Base-by-base conservation (phyloP, 30 jellyfish, hydroid and myxozoan species). In the Cassiopea andromeda region DNA sequence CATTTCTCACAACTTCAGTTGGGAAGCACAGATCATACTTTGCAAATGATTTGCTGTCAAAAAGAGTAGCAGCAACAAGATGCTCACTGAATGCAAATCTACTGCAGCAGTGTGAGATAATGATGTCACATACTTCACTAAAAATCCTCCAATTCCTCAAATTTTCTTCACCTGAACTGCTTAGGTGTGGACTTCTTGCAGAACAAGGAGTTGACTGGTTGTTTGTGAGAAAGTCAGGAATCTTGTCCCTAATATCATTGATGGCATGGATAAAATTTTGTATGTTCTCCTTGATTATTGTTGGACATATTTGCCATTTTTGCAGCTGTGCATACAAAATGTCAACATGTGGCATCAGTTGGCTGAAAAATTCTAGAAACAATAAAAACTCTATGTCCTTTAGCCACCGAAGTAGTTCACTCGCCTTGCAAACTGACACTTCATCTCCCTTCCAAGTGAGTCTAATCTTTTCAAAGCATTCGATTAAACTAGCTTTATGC, bases 261-360 rank as follows among this genome's bases (percentile, higher is more conserved):
- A 80, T 73, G 68, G 83, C 89, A 4, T 54, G 44, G 48, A 76
- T 81, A 73, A 59, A 72, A 18, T 60, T 81, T 38, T 69, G 38
- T 6, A 89, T 60, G 77, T 73, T 73, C 1, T 10, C 49, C 84
- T 87, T 89, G 47, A 87, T 77, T 61, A 75, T 73, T 60, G 66
- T 43, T 44, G 89, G 75, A 89, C 48, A 82, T 44, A 81, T 81
- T 79, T 81, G 84, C 6, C 97, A 69, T 49, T 89, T 89, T 48
- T 89, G 96, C 66, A 89, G 81, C 50, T 78, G 89, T 16, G 90
- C 68, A 78, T 59, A 87, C 46, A 87, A 70, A 7, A 43, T 70
- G 4, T 70, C 79, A 18, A 73, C 77, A 43, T 78, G 87, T 64
- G 83, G 86, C 73, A 88, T 64, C 64, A 78, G 15, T 83, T 70